Conservation (phyloP, 2,888 invertebrate species). For the Deroplatys truncata region DNA sequence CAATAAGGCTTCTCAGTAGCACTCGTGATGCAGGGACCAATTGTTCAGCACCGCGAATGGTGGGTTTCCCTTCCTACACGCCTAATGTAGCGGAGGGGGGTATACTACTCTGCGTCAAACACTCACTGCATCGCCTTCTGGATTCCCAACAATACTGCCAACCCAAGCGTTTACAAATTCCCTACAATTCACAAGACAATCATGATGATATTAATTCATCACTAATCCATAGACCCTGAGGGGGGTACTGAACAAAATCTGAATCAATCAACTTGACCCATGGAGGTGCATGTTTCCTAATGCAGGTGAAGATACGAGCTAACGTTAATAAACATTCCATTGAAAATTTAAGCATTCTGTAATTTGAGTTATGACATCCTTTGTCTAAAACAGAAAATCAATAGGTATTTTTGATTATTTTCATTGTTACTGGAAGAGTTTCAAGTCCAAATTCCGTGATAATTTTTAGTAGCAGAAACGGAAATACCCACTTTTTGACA, state of each 20-base stretch:
- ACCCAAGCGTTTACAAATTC: neutral
- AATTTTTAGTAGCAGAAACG: too few relatives aligned
- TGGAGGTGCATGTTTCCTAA: too few relatives aligned
- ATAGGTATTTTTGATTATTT: too few relatives aligned
- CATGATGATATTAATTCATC: neutral
- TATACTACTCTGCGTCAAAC: neutral
- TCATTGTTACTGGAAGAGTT: too few relatives aligned
- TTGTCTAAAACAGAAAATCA: too few relatives aligned
- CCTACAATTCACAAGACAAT: neutral
- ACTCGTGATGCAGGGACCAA: conserved; percentile 24
- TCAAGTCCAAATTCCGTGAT: too few relatives aligned
- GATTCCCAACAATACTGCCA: neutral
- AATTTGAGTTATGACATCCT: too few relatives aligned
- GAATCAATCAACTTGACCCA: neutral
- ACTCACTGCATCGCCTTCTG: neutral
- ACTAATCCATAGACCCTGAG: neutral
- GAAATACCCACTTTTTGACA: too few relatives aligned
- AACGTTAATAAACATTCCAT: too few relatives aligned
- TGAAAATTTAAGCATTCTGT: too few relatives aligned
- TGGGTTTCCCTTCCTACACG: neutral
- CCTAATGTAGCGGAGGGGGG: neutral
- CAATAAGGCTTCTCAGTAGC: conserved; percentile 30
- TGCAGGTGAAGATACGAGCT: too few relatives aligned
- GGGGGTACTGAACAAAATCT: neutral
- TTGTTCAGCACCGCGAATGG: conserved; percentile 18